Conservation (phyloP, 2,113 vertebrate species). For the Myrmophylax atrothorax region DNA sequence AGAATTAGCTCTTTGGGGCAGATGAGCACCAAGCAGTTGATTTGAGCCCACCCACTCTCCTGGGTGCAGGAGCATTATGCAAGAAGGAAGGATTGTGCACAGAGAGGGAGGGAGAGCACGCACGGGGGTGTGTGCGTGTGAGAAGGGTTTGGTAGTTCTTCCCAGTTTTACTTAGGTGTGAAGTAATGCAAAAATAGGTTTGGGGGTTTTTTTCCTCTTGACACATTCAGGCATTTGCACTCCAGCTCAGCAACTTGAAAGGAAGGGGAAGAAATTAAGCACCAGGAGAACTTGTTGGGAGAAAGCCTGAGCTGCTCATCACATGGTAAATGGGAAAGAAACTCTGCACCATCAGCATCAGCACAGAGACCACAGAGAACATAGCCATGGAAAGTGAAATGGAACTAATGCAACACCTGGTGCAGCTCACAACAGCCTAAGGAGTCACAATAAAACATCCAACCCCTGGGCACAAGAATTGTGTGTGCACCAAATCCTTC, state of each 20-base stretch:
- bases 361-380: background rate
- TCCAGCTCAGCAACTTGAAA: background rate
- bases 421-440: background rate
- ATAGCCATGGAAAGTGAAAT: background rate
- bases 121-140: background rate
- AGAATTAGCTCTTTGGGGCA: background rate
- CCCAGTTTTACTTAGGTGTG: conserved; percentile 35
- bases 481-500: background rate
- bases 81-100: background rate
- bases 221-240: background rate
- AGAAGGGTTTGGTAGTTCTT: conserved; percentile 3
- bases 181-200: background rate
- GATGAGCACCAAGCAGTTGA: background rate
- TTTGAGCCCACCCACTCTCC: background rate
- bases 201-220: background rate
- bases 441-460: background rate
- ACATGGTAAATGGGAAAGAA: background rate
- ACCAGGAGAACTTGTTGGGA: background rate
- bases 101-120: background rate
- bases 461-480: background rate
- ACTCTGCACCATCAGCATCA: background rate
- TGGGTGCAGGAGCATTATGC: conserved; percentile 13
- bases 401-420: background rate
- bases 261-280: background rate
- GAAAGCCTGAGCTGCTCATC: background rate